Base-by-base conservation (phyloP, 2,113 vertebrate species). In the Oncorhynchus gorbuscha region DNA sequence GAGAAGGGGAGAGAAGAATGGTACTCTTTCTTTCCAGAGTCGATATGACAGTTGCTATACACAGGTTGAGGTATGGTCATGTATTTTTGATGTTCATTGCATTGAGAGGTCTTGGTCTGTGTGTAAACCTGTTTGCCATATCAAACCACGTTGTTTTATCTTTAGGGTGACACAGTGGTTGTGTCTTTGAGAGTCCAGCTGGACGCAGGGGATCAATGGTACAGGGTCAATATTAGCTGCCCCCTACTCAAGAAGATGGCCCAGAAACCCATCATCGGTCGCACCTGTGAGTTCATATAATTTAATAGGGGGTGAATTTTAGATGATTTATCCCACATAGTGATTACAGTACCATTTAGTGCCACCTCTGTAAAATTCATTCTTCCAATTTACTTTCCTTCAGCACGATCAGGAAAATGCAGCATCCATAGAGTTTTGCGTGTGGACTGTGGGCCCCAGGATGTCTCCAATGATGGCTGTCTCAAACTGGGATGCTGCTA, bases 11-110 rank as follows among this genome's bases (percentile, higher is more conserved):
- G 67, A 72, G 18, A 79, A 81, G 9, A 84, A 87, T 66, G 79
- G 75, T 1, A 79, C 49, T 11, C 70, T 91, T 24, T 67, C 73
- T 0, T 77, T 92, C 79, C 64, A 70, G 81, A 91, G 90, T 83
- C 84, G 62, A 81, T 89, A 88, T 77, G 85, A 91, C 81, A 80
- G 92, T 83, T 93, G 91, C 79, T 91, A 87, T n/a, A 73, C 79
- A 24, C 77, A 59, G 4, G 65, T 81, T 20, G 55, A 90, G 88
- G 92, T 91, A 39, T 45, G 30, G 26, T 32, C 35, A 68, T 24
- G 14, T 26, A 13, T 68, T 32, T 5, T 68, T 30, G 5, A 32
- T 14, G 13, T 8, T 30, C 18, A 12, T 68, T 51, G 49, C 49
- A 16, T 51, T 51, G 49, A 14, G 49, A 51, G 12, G 8, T 32